Base-by-base conservation (phyloP, 2,797 vertebrate species). In the Nyctibius grandis region DNA sequence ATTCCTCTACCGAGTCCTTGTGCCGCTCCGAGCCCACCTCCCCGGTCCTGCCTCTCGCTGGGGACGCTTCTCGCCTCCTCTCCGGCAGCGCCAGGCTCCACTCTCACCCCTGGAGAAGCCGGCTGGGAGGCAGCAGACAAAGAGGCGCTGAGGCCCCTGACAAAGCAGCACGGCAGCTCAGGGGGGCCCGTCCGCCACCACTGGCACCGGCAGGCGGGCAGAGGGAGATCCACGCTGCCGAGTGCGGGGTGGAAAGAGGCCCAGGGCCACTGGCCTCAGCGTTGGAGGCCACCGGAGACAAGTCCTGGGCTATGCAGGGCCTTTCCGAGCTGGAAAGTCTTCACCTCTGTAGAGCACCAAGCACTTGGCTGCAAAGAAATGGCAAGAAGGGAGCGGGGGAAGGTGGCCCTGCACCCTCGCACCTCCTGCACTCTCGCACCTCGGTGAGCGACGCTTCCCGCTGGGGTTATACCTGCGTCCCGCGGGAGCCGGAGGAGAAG, bases 71-170 rank as follows among this genome's bases (percentile, higher is more conserved):
- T 82, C 9, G 3, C 50, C 42, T 34, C 38, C 54, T 28, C 29
- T 22, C 21, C 2, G 2, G 76, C 60, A 63, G 81, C 11, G 3
- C 64, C 56, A 33, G 48, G 85, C 56, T 80, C 40, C 2, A 12
- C 67, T 83, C 83, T 51, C 29, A 9, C 18, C 50, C 56, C 68
- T 29, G 1, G 22, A 63, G 86, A 61, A 94, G 79, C 45, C 14
- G 8, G 75, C 40, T 42, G 11, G 22, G 63, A 84, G 56, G 79
- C 13, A 3, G 67, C 61, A 94, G 89, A 97, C 96, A 97, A 97
- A 96, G 94, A 88, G 88, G 82, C 64, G 31, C 87, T 65, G 82
- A 87, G 38, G 65, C 85, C 88, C 67, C 79, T 93, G 79, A 96
- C 93, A 94, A 95, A 97, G 95, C 93, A 64, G 60, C 79, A 1